phyloP scores from a whole-genome alignment of 2,888 invertebrate species.

The Bibio marci region DNA sequence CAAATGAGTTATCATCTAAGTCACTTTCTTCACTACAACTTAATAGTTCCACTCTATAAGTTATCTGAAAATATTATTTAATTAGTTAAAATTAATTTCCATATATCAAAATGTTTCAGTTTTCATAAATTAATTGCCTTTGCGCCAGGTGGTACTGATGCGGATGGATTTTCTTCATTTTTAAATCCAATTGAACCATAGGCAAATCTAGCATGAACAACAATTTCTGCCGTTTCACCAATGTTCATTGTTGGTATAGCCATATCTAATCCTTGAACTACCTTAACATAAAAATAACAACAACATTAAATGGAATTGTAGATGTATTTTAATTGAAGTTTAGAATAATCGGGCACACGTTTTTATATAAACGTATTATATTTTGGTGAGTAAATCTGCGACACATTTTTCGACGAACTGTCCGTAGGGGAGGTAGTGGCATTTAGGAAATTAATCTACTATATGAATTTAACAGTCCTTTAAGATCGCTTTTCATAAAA shows the following conservation, averaged over 20 bases:
- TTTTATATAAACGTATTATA: no score
- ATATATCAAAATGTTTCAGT: neutral
- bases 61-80: constrained; percentile 16
- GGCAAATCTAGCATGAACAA: constrained; percentile 62
- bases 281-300: constrained; percentile 22
- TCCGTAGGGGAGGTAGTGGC: no score
- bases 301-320: constrained; percentile 2
- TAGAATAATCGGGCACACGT: no score
- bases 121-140: constrained; percentile 32
- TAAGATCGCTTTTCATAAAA: no score
- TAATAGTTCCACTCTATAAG: constrained; percentile 53
- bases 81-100: neutral
- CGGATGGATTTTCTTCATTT: constrained; percentile 31
- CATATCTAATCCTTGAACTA: constrained; percentile 69
- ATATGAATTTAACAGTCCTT: no score
- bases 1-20: constrained; percentile 44
- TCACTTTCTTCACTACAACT: constrained; percentile 48
- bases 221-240: constrained; percentile 58
- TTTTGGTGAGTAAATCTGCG: no score
- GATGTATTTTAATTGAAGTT: no score
- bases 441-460: no score
- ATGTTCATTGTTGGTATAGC: constrained; percentile 70
- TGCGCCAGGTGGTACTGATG: constrained; percentile 40
- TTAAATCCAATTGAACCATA: constrained; percentile 58
- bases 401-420: no score